Evolutionary conservation across 92 coral and sea anemone species (phyloP).

Genomic region (Parazoanthus atlanticus): DNA sequence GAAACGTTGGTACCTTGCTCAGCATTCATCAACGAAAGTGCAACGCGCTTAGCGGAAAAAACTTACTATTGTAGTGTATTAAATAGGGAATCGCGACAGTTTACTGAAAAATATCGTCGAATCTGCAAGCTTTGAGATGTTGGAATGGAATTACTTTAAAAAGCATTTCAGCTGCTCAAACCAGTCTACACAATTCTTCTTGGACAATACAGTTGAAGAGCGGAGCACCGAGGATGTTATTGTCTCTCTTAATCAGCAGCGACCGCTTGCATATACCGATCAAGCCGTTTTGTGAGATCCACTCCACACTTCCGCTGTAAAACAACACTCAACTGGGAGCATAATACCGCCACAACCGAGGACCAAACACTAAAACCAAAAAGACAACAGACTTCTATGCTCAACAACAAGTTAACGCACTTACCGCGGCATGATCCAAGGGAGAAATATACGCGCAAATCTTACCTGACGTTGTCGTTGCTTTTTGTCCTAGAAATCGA

Average conservation of each 20-base stretch:
- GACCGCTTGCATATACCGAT: background rate
- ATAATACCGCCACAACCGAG: background rate
- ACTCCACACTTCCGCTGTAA: constrained; percentile 37
- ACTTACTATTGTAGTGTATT: background rate
- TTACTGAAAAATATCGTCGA: background rate
- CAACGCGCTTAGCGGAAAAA: background rate
- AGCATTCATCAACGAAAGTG: background rate
- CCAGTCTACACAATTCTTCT: constrained; percentile 2
- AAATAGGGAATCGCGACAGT: background rate
- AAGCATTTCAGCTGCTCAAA: constrained; percentile 31
- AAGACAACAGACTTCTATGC: background rate
- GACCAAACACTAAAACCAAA: background rate
- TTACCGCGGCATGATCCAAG: background rate
- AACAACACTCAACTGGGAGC: constrained; percentile 15
- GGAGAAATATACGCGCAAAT: background rate
- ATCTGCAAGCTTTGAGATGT: background rate
- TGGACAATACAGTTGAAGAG: background rate
- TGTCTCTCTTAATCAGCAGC: constrained; percentile 9
- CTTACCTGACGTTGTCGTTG: constrained; percentile 38
- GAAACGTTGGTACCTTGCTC: constrained; percentile 2
- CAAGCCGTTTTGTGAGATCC: constrained; percentile 7
- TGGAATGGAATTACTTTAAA: background rate
- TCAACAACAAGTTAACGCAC: background rate
- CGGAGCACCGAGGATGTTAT: background rate
- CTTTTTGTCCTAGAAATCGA: constrained; percentile 39